phyloP scores from a whole-genome alignment of 2,888 invertebrate species.

The Tiliacea aurago region DNA sequence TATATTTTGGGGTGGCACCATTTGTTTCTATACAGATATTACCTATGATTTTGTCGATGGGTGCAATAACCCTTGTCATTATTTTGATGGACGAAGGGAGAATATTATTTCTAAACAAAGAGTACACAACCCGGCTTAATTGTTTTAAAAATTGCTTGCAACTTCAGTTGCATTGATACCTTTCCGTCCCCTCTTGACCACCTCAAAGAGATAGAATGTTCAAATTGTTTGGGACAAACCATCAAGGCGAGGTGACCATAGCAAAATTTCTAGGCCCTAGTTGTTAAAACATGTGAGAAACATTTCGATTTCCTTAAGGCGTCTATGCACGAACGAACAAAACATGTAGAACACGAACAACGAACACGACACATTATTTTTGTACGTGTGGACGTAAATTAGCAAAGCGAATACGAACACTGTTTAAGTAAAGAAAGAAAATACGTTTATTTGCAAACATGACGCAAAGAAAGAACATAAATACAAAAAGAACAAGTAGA shows the following conservation, averaged over 20 bases:
- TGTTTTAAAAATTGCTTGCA: background rate
- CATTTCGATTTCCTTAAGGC: background rate
- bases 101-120: constrained; percentile 8
- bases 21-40: constrained; percentile 52
- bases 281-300: background rate
- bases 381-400: too few species aligned
- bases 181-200: background rate
- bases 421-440: too few species aligned
- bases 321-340: too few species aligned
- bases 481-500: too few species aligned
- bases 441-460: too few species aligned
- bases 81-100: constrained; percentile 9
- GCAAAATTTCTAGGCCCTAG: background rate
- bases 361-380: too few species aligned
- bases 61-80: constrained; percentile 29
- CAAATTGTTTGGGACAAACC: background rate
- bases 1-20: constrained; percentile 44
- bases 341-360: too few species aligned
- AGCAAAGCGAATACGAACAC: too few species aligned
- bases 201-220: background rate
- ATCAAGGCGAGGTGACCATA: background rate
- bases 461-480: too few species aligned
- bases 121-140: background rate
- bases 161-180: background rate
- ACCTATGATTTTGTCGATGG: constrained; percentile 42